These are phyloP conservation scores for Passer domesticus DNA, from an alignment of 2,113 vertebrate genomes.

Conservation along the genomic window DNA sequence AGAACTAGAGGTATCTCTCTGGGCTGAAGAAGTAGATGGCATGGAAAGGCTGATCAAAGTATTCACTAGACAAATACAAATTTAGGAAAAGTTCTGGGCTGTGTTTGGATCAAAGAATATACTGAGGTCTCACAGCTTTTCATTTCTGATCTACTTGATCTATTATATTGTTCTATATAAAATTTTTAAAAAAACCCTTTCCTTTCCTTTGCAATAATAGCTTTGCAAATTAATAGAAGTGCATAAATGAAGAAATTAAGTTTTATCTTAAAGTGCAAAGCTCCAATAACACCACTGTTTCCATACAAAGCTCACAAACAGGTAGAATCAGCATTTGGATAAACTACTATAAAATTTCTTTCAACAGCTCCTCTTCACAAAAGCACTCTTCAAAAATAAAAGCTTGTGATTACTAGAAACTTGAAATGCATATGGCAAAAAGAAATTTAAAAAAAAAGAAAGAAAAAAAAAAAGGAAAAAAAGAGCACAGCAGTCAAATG, in stretches of 20 bases:
- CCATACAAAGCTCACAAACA: background rate
- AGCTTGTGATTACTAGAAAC: background rate
- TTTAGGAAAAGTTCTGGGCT: background rate
- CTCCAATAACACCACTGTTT: background rate
- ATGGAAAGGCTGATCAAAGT: background rate
- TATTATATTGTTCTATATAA: background rate
- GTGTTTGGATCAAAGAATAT: background rate
- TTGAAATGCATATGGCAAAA: background rate
- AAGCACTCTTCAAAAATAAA: background rate
- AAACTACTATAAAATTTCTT: background rate
- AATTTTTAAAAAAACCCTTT: background rate
- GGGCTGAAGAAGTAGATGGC: background rate
- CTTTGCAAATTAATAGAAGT: background rate
- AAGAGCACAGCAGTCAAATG: slow-evolving; percentile 1
- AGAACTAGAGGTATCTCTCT: background rate
- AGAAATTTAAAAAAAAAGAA: background rate
- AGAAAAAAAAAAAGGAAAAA: no score
- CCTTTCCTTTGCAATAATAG: background rate
- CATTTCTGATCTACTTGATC: background rate
- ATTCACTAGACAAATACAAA: background rate
- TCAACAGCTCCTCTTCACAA: background rate
- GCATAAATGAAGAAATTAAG: background rate
- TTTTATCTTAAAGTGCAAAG: background rate
- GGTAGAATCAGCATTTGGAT: background rate
- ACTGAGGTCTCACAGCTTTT: background rate